Conservation (phyloP, 2,888 invertebrate species). For the Vandiemenella viatica region DNA sequence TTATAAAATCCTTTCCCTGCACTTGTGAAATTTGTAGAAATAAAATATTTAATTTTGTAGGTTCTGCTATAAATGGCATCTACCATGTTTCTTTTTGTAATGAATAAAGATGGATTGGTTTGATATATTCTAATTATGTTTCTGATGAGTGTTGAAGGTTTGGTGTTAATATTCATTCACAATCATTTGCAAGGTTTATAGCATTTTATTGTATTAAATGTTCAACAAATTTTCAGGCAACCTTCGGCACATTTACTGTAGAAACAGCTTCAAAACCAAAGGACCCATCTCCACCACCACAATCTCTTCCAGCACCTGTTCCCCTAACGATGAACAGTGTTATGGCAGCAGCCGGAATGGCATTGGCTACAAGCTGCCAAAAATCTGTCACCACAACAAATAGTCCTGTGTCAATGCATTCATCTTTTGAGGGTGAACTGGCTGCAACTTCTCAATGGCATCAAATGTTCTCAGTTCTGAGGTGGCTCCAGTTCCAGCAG, state of each 20-base stretch:
- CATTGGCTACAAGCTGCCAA: conserved; percentile 19
- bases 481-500: conserved; percentile 35
- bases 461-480: conserved; percentile 27
- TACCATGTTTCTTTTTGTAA: no score
- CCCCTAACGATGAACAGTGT: conserved; percentile 6
- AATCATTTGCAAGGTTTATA: no score
- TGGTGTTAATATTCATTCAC: no score
- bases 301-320: conserved; percentile 34
- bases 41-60: no score
- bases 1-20: no score
- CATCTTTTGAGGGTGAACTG: conserved; percentile 63
- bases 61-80: no score
- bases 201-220: no score
- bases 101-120: no score
- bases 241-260: conserved; percentile 58
- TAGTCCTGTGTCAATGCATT: conserved; percentile 54
- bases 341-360: conserved; percentile 6
- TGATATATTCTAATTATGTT: no score
- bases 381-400: conserved; percentile 46
- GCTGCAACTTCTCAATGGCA: conserved; percentile 25
- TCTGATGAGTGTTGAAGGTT: no score
- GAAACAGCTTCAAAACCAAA: conserved; percentile 34
- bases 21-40: no score
- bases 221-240: conserved; percentile 43
- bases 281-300: conserved; percentile 34